phyloP scores from a whole-genome alignment of 2,797 vertebrate genomes.

The Spinus olivaceus region DNA sequence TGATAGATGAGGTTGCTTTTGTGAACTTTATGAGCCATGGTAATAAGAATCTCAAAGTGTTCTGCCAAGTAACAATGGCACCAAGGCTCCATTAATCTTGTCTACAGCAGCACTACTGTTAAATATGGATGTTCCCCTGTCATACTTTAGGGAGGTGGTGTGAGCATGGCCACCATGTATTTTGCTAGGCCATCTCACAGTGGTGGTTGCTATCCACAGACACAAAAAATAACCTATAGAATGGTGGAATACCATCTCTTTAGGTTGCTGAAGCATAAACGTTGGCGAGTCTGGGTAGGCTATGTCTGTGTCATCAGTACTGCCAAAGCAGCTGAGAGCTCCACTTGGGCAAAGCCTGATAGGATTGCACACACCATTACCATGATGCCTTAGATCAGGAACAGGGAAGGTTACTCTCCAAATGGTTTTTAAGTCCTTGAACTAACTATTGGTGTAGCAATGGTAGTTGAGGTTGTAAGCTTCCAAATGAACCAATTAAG shows the following conservation, averaged over 20 bases:
- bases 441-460: not conserved
- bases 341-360: not conserved
- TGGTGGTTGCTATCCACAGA: not conserved
- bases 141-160: not conserved
- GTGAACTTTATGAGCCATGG: constrained; percentile 19
- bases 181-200: not conserved
- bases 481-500: not conserved
- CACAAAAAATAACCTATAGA: not conserved
- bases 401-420: not conserved
- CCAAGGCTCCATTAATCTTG: not conserved
- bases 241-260: not conserved
- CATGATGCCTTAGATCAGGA: not conserved
- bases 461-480: not conserved
- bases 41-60: constrained; percentile 11
- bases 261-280: not conserved
- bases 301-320: not conserved
- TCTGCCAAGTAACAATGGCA: not conserved
- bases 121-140: not conserved
- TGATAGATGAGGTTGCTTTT: constrained; percentile 41
- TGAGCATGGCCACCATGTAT: not conserved
- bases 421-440: not conserved
- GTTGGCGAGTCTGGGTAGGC: not conserved
- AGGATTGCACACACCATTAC: not conserved
- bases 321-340: not conserved
- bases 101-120: not conserved